These are phyloP conservation scores for Anas platyrhynchos DNA, from an alignment of 2,113 vertebrate species.

Conservation along the genomic window DNA sequence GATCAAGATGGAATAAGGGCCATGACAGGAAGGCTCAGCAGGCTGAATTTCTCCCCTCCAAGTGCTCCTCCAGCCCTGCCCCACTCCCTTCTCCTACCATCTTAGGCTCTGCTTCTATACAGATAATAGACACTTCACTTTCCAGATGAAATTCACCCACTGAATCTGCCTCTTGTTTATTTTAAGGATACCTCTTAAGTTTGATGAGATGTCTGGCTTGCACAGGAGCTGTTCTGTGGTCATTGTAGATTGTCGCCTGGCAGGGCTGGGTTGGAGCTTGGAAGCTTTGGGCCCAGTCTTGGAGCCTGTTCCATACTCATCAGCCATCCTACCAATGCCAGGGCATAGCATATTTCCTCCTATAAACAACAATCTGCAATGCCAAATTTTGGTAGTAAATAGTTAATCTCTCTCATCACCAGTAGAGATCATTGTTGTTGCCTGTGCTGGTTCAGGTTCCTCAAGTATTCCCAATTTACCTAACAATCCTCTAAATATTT, in stretches of 20 bases:
- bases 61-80: neutral
- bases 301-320: neutral
- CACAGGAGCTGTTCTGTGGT: neutral
- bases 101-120: neutral
- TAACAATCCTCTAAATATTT: neutral
- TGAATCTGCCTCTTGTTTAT: neutral
- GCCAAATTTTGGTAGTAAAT: neutral
- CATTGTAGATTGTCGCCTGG: neutral
- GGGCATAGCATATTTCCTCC: neutral
- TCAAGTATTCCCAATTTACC: neutral
- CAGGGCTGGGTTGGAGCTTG: neutral
- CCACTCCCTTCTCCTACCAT: neutral
- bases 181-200: neutral
- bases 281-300: neutral
- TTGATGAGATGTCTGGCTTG: neutral
- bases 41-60: neutral
- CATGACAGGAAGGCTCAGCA: neutral
- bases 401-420: neutral
- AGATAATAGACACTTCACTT: neutral
- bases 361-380: neutral
- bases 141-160: neutral
- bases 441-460: neutral
- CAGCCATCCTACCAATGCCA: neutral
- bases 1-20: neutral
- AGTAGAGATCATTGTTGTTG: neutral